Conservation (phyloP, 2,113 vertebrate species). For the Antigone vipio region DNA sequence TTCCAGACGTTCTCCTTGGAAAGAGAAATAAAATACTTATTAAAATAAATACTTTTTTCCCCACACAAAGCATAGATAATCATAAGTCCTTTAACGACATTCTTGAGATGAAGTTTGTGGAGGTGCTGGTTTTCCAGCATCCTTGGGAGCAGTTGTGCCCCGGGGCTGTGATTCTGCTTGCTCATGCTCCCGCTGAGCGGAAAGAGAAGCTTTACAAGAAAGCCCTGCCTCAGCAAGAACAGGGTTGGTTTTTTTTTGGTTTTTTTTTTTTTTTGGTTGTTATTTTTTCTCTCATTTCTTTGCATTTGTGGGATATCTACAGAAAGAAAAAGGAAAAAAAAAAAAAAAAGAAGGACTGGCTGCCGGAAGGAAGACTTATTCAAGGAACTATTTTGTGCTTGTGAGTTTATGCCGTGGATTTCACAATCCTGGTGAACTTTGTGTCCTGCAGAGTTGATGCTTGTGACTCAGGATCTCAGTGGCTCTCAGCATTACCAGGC, state of each 20-base stretch:
- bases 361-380: slow-evolving; percentile 87
- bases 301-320: slow-evolving; percentile 70
- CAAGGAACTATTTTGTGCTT: slow-evolving; percentile 83
- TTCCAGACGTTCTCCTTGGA: background rate
- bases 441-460: background rate
- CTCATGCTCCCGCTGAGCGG: slow-evolving; percentile 4
- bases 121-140: background rate
- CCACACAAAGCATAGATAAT: background rate
- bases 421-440: slow-evolving; percentile 80
- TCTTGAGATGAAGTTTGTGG: background rate
- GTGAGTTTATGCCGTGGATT: slow-evolving; percentile 79
- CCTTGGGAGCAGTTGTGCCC: background rate
- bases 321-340: background rate
- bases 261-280: too few species aligned
- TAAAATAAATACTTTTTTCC: background rate
- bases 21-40: background rate
- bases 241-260: background rate
- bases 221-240: slow-evolving; percentile 67
- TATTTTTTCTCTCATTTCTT: slow-evolving; percentile 39
- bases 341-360: background rate
- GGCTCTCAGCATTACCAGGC: background rate
- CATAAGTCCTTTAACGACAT: rapidly evolving
- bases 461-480: background rate
- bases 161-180: background rate
- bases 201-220: slow-evolving; percentile 70